Evolutionary conservation across 2,888 invertebrate species (phyloP).

Genomic region (Drosophila longiperda): DNA sequence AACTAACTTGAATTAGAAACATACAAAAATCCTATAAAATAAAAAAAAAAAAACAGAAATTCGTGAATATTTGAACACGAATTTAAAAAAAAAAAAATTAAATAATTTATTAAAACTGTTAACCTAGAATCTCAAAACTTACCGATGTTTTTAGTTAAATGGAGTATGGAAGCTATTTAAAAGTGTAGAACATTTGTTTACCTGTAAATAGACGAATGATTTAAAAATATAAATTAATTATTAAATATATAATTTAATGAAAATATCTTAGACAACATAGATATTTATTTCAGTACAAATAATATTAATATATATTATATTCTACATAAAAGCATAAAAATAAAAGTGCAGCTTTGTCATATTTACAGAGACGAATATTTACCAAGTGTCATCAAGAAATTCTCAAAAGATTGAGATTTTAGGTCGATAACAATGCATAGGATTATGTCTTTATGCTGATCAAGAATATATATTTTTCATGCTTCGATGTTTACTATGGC

Average conservation of each 20-base stretch:
- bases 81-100: not conserved
- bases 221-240: not conserved
- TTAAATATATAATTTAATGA: not conserved
- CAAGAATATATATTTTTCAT: not conserved
- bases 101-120: not conserved
- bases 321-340: too few relatives aligned
- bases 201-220: slow-evolving; percentile 33
- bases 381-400: too few relatives aligned
- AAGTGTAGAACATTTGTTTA: slow-evolving; percentile 2
- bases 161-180: not conserved
- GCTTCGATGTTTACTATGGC: not conserved
- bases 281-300: not conserved
- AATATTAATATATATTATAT: not conserved
- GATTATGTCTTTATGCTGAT: not conserved
- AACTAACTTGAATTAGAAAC: not conserved
- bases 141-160: slow-evolving; percentile 2
- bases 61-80: rapidly evolving
- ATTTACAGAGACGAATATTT: too few relatives aligned
- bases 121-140: not conserved
- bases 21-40: not conserved
- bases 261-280: not conserved
- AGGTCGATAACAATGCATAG: too few relatives aligned
- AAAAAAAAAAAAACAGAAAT: not conserved
- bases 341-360: too few relatives aligned
- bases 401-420: not conserved